A percentile compares a stretch with the other conserved stretches of the same genome.
These are phyloP conservation scores for Ephialtes manifestator DNA, from an alignment of 2,888 invertebrate genomes.

Conservation along the genomic window DNA sequence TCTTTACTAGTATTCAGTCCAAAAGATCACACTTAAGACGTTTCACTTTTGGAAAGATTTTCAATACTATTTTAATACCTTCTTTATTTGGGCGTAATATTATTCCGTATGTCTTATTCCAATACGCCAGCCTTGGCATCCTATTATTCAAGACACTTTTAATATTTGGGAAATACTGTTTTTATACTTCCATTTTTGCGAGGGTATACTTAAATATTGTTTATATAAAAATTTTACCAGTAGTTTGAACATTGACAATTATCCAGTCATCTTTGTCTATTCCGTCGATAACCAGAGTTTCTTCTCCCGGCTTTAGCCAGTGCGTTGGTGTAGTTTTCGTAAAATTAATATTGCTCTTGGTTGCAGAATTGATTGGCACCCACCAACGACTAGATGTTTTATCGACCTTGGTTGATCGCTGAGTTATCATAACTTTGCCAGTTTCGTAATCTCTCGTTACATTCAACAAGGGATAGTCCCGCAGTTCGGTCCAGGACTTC, in stretches of 20 bases:
- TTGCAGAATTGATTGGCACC: slow-evolving; percentile 81
- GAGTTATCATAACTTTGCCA: slow-evolving; percentile 67
- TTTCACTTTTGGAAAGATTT: too few relatives aligned
- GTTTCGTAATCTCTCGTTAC: slow-evolving; percentile 78
- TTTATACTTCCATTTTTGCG: too few relatives aligned
- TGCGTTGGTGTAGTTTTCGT: slow-evolving; percentile 86
- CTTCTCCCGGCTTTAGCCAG: slow-evolving; percentile 86
- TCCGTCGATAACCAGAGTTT: slow-evolving; percentile 78
- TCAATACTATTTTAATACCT: too few relatives aligned
- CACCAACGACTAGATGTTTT: slow-evolving; percentile 74
- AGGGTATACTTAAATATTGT: background rate
- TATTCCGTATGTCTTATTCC: too few relatives aligned
- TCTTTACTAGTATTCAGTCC: too few relatives aligned
- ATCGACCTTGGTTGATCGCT: slow-evolving; percentile 51
- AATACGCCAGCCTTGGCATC: too few relatives aligned
- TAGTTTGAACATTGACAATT: slow-evolving; percentile 89
- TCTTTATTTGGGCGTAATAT: too few relatives aligned
- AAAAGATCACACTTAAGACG: too few relatives aligned
- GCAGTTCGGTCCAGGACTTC: slow-evolving; percentile 85
- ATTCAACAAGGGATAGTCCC: slow-evolving; percentile 84
- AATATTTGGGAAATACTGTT: too few relatives aligned
- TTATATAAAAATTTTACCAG: slow-evolving; percentile 84
- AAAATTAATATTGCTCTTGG: slow-evolving; percentile 83
- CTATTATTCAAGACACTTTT: too few relatives aligned
- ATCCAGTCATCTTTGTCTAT: slow-evolving; percentile 87